phyloP scores from a whole-genome alignment of 2,113 vertebrate species.

The Saccopteryx bilineata region DNA sequence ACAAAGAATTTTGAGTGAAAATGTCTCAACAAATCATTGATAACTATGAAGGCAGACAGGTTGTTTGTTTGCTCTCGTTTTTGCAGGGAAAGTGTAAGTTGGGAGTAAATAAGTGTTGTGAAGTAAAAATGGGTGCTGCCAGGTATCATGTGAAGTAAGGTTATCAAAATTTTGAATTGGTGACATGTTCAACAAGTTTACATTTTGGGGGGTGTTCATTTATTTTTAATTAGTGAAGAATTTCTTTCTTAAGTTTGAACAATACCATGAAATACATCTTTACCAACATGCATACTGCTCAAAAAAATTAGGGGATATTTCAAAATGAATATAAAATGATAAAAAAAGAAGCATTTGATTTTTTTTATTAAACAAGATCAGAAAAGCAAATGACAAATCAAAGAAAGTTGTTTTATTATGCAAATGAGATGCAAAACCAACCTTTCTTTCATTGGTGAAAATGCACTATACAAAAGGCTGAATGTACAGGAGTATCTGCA shows the following conservation, averaged over 20 bases:
- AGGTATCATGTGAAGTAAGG: not conserved
- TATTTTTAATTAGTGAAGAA: slow-evolving; percentile 36
- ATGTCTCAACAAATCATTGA: not conserved
- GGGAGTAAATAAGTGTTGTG: not conserved
- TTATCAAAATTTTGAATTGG: slow-evolving; percentile 36
- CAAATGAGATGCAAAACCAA: no score
- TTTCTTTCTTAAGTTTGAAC: slow-evolving; percentile 1
- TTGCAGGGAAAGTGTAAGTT: not conserved
- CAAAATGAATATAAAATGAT: no score
- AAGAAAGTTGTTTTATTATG: no score
- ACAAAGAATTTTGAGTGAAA: not conserved
- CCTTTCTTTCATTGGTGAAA: no score
- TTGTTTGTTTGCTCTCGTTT: not conserved
- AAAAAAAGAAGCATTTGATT: no score
- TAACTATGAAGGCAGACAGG: not conserved
- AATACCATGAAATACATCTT: slow-evolving; percentile 5
- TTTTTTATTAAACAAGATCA: no score
- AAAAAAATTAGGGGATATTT: no score
- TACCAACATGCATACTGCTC: not conserved
- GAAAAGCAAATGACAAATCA: no score
- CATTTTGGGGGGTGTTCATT: not conserved
- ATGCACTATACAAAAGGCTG: no score
- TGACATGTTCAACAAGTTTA: not conserved
- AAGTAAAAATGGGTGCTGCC: not conserved
- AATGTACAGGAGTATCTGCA: no score